Conservation (phyloP, 2,888 invertebrate genomes). For the Myopa testacea region DNA sequence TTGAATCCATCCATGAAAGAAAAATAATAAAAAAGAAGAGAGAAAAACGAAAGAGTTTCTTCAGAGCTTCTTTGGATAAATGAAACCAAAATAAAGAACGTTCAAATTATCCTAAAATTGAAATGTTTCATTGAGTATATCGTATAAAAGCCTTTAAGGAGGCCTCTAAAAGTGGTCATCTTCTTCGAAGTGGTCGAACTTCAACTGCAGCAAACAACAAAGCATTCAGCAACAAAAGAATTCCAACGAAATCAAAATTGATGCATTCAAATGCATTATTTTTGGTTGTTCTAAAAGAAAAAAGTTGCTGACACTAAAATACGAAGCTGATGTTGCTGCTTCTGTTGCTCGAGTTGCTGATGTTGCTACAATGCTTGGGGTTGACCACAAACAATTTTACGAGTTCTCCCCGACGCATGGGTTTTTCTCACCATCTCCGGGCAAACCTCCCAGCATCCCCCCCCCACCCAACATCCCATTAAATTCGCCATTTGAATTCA, state of each 20-base stretch:
- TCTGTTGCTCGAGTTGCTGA: not conserved
- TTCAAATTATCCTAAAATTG: too few species aligned
- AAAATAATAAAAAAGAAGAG: not conserved
- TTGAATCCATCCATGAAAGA: not conserved
- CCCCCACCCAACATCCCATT: not conserved
- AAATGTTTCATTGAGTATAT: too few species aligned
- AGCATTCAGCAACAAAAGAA: not conserved
- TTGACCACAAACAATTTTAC: conserved; percentile 38
- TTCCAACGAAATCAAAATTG: not conserved
- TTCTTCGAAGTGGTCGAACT: too few species aligned
- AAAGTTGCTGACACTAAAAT: too few species aligned
- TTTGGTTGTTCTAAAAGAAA: not conserved
- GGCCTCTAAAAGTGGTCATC: too few species aligned
- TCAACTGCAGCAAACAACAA: not conserved
- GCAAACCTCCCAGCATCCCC: not conserved
- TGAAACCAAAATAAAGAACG: not conserved
- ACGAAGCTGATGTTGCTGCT: not conserved
- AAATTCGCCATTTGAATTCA: not conserved
- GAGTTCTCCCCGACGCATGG: conserved; percentile 2
- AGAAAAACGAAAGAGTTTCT: conserved; percentile 8
- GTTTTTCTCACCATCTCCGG: not conserved
- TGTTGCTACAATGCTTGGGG: conserved; percentile 20
- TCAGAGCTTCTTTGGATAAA: too few species aligned
- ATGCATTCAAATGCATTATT: conserved; percentile 9
- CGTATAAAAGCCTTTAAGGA: too few species aligned